Evolutionary conservation across 2,797 vertebrate species (phyloP).

Genomic region (Labroides dimidiatus): DNA sequence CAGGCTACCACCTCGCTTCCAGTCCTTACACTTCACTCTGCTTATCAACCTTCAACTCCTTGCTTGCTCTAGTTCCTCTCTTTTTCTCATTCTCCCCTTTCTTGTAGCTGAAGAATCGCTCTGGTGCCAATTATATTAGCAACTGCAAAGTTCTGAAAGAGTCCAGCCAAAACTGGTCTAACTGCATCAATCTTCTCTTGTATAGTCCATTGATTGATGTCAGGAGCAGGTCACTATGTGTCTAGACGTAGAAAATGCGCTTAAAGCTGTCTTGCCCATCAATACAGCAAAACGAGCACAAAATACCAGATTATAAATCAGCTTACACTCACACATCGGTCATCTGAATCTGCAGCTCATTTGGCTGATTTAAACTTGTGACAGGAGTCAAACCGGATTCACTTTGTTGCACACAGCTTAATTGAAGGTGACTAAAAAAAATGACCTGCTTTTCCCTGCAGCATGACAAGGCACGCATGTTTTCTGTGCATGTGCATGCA

Average conservation of each 20-base stretch:
- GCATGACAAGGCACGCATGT: slow-evolving; percentile 23
- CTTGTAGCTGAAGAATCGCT: slow-evolving; percentile 40
- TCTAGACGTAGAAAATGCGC: slow-evolving; percentile 72
- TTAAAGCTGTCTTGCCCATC: slow-evolving; percentile 58
- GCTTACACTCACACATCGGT: slow-evolving; percentile 16
- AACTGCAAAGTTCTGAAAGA: slow-evolving; percentile 71
- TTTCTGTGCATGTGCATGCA: slow-evolving; percentile 27
- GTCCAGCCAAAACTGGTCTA: slow-evolving; percentile 59
- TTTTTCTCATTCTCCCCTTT: slow-evolving; percentile 18
- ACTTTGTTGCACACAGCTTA: slow-evolving; percentile 5
- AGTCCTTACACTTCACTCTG: slow-evolving; percentile 28
- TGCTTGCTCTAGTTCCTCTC: slow-evolving; percentile 43
- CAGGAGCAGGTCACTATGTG: slow-evolving; percentile 68
- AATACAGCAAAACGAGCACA: slow-evolving; percentile 32
- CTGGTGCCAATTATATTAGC: slow-evolving; percentile 67
- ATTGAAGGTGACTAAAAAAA: slow-evolving; percentile 48
- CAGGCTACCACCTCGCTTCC: slow-evolving; percentile 54
- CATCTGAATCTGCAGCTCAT: slow-evolving; percentile 24
- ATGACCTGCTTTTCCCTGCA: slow-evolving; percentile 18
- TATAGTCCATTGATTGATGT: slow-evolving; percentile 75
- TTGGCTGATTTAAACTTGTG: slow-evolving; percentile 18
- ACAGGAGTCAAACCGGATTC: slow-evolving; percentile 40
- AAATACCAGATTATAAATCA: slow-evolving; percentile 25
- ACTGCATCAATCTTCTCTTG: slow-evolving; percentile 71
- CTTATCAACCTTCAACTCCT: slow-evolving; percentile 66